Evolutionary conservation across 2,797 vertebrate genomes (phyloP).

Genomic region (Xenopus petersii): DNA sequence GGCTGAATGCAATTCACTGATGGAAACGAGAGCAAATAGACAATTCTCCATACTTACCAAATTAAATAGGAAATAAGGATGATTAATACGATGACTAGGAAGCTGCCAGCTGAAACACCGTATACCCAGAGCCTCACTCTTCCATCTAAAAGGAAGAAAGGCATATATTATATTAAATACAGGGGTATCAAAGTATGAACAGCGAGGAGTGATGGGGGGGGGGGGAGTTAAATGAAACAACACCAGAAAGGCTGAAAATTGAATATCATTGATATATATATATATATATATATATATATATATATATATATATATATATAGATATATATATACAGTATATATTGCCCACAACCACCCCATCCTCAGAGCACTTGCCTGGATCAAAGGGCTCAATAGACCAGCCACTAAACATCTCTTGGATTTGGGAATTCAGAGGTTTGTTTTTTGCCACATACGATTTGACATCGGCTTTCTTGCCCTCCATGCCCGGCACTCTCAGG

Average conservation of each 20-base stretch:
- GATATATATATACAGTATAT: no score
- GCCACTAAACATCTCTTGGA: conserved; percentile 87
- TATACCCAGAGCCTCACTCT: conserved; percentile 96
- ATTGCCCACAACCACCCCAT: no score
- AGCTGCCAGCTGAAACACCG: conserved; percentile 84
- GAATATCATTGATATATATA: no score
- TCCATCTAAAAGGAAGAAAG: conserved; percentile 77
- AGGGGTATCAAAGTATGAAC: no score
- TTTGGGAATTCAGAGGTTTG: conserved; percentile 85
- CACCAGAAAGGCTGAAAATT: no score
- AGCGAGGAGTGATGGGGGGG: no score
- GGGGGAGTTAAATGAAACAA: no score
- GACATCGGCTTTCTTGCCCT: conserved; percentile 94
- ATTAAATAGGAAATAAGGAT: conserved; percentile 87
- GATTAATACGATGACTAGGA: conserved; percentile 86
- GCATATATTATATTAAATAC: background rate
- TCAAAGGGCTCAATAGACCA: conserved; percentile 94
- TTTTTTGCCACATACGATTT: conserved; percentile 87
- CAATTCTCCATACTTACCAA: conserved; percentile 77
- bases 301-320: no score
- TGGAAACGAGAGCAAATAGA: background rate
- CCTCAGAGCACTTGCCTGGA: conserved; percentile 73
- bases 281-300: no score
- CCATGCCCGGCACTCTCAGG: conserved; percentile 86
- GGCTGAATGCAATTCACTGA: no score